These are phyloP conservation scores for Hymenochirus boettgeri DNA, from an alignment of 2,113 vertebrate species.

Conservation along the genomic window DNA sequence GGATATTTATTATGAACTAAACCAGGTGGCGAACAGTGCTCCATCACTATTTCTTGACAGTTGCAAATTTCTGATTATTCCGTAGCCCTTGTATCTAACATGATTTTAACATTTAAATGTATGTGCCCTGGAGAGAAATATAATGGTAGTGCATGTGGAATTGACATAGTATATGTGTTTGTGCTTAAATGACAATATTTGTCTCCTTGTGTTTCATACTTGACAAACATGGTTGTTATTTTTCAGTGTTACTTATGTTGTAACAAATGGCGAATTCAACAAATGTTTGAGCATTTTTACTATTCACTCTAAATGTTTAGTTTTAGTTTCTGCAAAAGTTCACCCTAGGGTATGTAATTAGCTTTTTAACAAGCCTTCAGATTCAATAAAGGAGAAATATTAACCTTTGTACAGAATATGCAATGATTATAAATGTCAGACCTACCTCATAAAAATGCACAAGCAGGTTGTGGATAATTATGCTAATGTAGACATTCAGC, in stretches of 20 bases:
- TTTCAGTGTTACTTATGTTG: background rate
- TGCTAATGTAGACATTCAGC: slow-evolving; percentile 21
- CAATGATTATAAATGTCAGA: slow-evolving; percentile 32
- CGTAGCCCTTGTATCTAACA: too few relatives aligned
- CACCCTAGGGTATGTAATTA: slow-evolving; percentile 28
- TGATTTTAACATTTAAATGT: too few relatives aligned
- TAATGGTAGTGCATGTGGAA: too few relatives aligned
- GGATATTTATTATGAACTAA: too few relatives aligned
- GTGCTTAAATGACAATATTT: too few relatives aligned
- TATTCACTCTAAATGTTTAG: slow-evolving; percentile 29
- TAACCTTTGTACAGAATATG: slow-evolving; percentile 31
- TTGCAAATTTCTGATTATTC: too few relatives aligned
- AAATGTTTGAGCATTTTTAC: slow-evolving; percentile 4
- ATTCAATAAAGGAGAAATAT: slow-evolving; percentile 35
- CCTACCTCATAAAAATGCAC: slow-evolving; percentile 32
- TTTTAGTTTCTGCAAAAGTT: slow-evolving; percentile 22
- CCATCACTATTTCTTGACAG: too few relatives aligned
- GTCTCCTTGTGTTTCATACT: too few relatives aligned
- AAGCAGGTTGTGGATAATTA: slow-evolving; percentile 32
- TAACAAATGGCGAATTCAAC: background rate
- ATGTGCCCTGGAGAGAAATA: too few relatives aligned
- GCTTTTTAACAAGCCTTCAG: slow-evolving; percentile 32
- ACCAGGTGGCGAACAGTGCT: too few relatives aligned
- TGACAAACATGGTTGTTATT: too few relatives aligned
- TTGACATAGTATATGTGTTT: too few relatives aligned